A percentile compares a stretch with the other conserved stretches of the same genome.
These are phyloP conservation scores for Calvadosia cruxmelitensis DNA, from an alignment of 30 jellyfish, hydroid and myxozoan species.

Conservation along the genomic window DNA sequence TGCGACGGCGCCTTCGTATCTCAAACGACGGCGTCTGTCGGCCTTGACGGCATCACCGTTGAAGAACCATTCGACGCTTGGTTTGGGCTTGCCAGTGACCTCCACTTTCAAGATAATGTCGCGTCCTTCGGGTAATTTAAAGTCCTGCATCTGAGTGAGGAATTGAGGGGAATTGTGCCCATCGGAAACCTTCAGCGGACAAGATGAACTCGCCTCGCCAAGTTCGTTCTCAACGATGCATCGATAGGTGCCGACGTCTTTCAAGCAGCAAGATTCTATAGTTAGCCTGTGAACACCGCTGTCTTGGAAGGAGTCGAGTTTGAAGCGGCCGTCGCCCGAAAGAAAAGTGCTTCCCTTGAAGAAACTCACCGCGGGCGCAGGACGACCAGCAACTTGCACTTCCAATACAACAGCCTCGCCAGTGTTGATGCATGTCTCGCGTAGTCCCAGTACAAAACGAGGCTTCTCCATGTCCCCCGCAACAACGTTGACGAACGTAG, in stretches of 20 bases:
- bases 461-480: conserved; percentile 34
- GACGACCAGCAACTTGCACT: conserved; percentile 53
- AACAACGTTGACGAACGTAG: conserved; percentile 47
- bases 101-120: conserved; percentile 60
- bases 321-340: conserved; percentile 15
- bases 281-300: conserved; percentile 20
- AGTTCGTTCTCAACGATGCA: conserved; percentile 60
- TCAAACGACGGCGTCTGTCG: conserved; percentile 42
- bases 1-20: conserved; percentile 36
- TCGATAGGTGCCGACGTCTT: conserved; percentile 62
- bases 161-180: conserved; percentile 70
- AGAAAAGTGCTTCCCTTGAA: conserved; percentile 37
- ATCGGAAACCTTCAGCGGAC: conserved; percentile 45
- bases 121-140: conserved; percentile 46
- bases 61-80: conserved; percentile 70
- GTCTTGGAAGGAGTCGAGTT: conserved; percentile 4
- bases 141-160: conserved; percentile 24
- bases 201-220: conserved; percentile 57
- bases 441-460: conserved; percentile 25
- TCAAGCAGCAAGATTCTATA: conserved; percentile 15
- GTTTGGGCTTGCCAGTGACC: conserved; percentile 81
- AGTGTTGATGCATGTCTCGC: conserved; percentile 38
- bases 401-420: conserved; percentile 40
- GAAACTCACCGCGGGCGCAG: conserved; percentile 71
- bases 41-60: conserved; percentile 54